phyloP scores from a whole-genome alignment of 2,113 vertebrate genomes.

The Malurus alboscapulatus region DNA sequence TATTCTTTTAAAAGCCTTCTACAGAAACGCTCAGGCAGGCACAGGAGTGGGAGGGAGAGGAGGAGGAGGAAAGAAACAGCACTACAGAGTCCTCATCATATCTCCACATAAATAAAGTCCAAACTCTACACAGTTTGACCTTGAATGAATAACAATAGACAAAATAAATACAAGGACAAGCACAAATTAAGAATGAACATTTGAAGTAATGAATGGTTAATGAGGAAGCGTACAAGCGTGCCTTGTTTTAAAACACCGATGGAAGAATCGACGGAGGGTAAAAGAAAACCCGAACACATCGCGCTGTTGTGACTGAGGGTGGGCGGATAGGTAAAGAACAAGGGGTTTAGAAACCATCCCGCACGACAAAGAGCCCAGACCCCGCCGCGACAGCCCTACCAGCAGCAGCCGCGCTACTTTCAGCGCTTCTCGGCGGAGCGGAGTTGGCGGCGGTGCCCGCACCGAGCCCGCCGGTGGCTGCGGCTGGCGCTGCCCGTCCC shows the following conservation, averaged over 20 bases:
- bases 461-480: neutral
- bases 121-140: neutral
- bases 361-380: neutral
- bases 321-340: neutral
- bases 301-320: neutral
- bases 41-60: neutral
- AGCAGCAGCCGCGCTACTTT: neutral
- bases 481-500: neutral
- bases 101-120: slow-evolving; percentile 5
- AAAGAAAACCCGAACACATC: neutral
- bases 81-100: neutral
- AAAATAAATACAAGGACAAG: neutral
- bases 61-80: neutral
- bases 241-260: neutral
- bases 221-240: neutral
- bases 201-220: neutral
- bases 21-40: neutral
- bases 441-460: neutral
- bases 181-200: neutral
- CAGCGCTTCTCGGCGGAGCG: neutral
- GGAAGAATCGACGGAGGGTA: neutral
- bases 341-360: neutral
- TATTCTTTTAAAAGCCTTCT: slow-evolving; percentile 2
- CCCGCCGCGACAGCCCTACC: neutral
- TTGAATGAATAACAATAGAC: neutral